Base-by-base conservation (phyloP, 1,140 invertebrate genomes). In the Diorhabda carinulata region DNA sequence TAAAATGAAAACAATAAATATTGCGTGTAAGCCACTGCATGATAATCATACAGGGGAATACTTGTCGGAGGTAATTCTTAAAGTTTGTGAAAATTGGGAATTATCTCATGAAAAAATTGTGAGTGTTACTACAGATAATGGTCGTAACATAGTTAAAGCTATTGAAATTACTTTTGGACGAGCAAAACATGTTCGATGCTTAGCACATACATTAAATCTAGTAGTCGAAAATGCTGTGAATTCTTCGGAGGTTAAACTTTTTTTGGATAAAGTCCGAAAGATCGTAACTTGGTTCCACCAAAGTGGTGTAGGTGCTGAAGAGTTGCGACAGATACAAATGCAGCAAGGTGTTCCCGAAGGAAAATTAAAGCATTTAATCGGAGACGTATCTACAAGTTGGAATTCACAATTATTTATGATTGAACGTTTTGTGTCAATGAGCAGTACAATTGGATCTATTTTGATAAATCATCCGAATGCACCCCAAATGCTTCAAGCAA, bases 211-310 rank as follows among this genome's bases (percentile, higher is more conserved):
- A 40, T 44, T 80, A 45, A 80, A 79, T 71, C 70, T 80, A 68
- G 70, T 74, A 5, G 56, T 8, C 56, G 41, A 72, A 60, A 69
- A 59, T 25, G 7, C 57, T 57, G 3, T 70, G n/a, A 60, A 67
- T 10, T 52, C 64, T 56, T 25, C 63, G 42, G 58, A 66, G 9
- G 60, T 76, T 9, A 10, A 5, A 7, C 44, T 57, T 47, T n/a
- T 79, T 61, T 68, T 79, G 71, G 71, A 69, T 10, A 78, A 78
- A 75, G 72, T 80, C 45, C 80, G 81, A 76, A 71, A 64, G 60
- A 75, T 81, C 60, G 77, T 82, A 7, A 82, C 76, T 56, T 81
- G 73, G 71, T 80, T 82, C 70, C 80, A 81, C 72, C 75, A 79
- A 72, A 81, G 78, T 74, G 71, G 66, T 68, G 67, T 74, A 5